Conservation (phyloP, 2,888 invertebrate species). For the Seira musarum region DNA sequence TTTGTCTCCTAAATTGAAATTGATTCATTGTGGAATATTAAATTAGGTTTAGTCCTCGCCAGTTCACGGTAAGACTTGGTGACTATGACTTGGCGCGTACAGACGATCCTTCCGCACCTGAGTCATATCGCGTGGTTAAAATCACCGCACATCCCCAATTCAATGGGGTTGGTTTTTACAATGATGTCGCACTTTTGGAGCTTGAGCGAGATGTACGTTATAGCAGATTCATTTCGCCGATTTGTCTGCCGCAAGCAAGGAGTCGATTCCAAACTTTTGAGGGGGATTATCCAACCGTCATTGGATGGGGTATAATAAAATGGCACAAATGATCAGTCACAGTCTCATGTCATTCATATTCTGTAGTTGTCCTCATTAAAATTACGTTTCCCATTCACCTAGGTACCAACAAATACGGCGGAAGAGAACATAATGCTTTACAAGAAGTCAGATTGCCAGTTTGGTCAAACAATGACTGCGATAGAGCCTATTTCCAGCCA, state of each 20-base stretch:
- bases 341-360: too few species aligned
- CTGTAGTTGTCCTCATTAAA: too few species aligned
- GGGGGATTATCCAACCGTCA: conserved; percentile 86
- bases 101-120: conserved; percentile 88
- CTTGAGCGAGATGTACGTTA: conserved; percentile 83
- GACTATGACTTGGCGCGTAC: conserved; percentile 89
- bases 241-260: conserved; percentile 84
- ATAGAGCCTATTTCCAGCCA: conserved; percentile 92
- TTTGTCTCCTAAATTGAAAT: too few species aligned
- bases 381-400: conserved; percentile 79
- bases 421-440: conserved; percentile 89
- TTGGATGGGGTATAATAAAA: conserved; percentile 84
- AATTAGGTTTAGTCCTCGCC: conserved; percentile 86
- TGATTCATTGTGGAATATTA: not conserved
- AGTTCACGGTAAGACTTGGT: conserved; percentile 90
- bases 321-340: too few species aligned
- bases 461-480: conserved; percentile 92
- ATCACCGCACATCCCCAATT: conserved; percentile 89
- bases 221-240: conserved; percentile 88
- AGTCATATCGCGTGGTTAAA: conserved; percentile 83
- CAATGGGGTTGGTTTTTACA: conserved; percentile 92
- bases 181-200: conserved; percentile 91
- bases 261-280: conserved; percentile 78
- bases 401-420: conserved; percentile 75
- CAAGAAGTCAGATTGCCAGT: conserved; percentile 88